Evolutionary conservation across 2,888 invertebrate genomes (phyloP), one percentile per base, ranked within the genome.

Genomic region (Crioceris asparagi): DNA sequence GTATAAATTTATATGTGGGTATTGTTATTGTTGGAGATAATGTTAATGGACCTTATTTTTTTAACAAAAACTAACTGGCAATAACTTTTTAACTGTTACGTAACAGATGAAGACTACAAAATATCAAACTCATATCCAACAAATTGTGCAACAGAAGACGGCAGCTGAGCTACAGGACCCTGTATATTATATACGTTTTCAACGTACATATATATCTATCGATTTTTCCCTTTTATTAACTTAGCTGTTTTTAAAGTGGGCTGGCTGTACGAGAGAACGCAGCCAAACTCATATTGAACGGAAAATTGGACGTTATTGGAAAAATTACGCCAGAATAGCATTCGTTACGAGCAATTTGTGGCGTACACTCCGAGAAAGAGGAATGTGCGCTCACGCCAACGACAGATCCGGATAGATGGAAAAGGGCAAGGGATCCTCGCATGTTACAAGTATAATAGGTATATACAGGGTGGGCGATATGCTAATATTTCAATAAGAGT

Each of bases 331-430:
- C 50, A 56, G 57, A 59, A 59, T 59, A 57, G 59, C 54, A 54
- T 60, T 60, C 60, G 58, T 59, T 60, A 60, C 53, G 51, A 55
- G 43, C 58, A 57, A 60, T 60, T 59, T 59, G 58, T 44, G 57
- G 57, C 49, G 52, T 57, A 55, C 52, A 55, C 42, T 14, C 18
- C 32, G n/a, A n/a, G n/a, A n/a, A n/a, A n/a, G n/a, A n/a, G n/a
- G n/a, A n/a, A n/a, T n/a, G n/a, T n/a, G 57, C 49, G 52, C 56
- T 55, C 52, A 55, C 42, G 12, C 18, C 32, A 11, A 27, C 12
- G 12, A 4, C 5, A 27, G 27, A 12, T n/a, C 29, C 18, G 19
- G 33, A 38, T 29, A 32, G 33, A n/a, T n/a, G n/a, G n/a, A 21
- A 12, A 6, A 32, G 17, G 16, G 29, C 21, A 14, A 7, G 10